Base-by-base conservation (phyloP, 2,888 invertebrate genomes). In the Plebejus melissa region DNA sequence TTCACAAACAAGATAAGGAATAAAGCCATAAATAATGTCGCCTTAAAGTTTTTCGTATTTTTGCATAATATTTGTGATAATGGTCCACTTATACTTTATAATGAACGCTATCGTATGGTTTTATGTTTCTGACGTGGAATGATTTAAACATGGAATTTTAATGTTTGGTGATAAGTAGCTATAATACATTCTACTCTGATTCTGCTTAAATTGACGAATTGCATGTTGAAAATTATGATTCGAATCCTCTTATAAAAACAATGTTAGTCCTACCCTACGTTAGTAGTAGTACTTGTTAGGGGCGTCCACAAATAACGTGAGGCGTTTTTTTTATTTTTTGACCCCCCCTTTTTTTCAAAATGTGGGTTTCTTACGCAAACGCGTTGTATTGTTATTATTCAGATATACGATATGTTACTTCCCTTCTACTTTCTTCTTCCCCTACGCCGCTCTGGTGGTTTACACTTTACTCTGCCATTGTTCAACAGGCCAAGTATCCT, bases 1-100 rank as follows among this genome's bases (percentile, higher is more conserved):
- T 70, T 70, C 50, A 50, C 50, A 4, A 71, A 71, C 50, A 72
- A 72, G 72, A 72, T 72, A 72, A 72, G 72, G 70, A 70, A 50
- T 50, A 50, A 50, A 54, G 72, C 28, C 28, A 72, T 72, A 72
- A 50, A 72, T 72, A 50, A 32, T 54, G 46, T 71, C 28, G 50
- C 50, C 54, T 71, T 65, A 22, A 46, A 54, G 16, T 72, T 72
- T 71, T 72, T 72, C 50, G 72, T 72, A 50, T 54, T 32, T 50
- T 54, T 50, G 72, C 50, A 54, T 72, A 72, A 72, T 72, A 46
- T 22, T 71, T 22, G 46, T 71, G 71, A 71, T 71, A 71, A 71
- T 46, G 46, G 71, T 13, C 46, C 41, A 28, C 28, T 71, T 71
- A 46, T 71, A 71, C 41, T 41, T 41, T 41, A 46, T 65, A 41